Percentiles rank a stretch among this genome's conserved stretches.
phyloP scores from a whole-genome alignment of 2,113 vertebrate species.

The Ranitomeya variabilis region DNA sequence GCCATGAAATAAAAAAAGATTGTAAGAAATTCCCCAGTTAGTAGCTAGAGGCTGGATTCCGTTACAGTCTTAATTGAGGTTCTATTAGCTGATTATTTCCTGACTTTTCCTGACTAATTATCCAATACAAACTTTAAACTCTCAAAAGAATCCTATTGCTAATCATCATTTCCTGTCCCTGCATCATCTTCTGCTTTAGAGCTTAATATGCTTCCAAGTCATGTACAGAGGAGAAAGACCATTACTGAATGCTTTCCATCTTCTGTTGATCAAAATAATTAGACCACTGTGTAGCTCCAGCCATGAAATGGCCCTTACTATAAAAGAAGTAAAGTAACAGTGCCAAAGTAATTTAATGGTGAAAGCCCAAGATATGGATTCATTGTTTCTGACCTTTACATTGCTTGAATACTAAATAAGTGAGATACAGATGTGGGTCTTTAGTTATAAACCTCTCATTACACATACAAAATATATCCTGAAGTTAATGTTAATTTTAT shows the following conservation, averaged over 20 bases:
- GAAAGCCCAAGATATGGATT: conserved; percentile 33
- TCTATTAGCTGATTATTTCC: conserved; percentile 54
- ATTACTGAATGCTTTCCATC: conserved; percentile 53
- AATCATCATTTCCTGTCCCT: conserved; percentile 55
- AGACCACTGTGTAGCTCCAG: conserved; percentile 51
- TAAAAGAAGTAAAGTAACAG: conserved; percentile 46
- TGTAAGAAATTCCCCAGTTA: conserved; percentile 6
- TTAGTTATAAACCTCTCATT: not conserved
- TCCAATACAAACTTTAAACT: conserved; percentile 49
- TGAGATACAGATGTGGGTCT: conserved; percentile 12
- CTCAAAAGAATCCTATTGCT: conserved; percentile 39
- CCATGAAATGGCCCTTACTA: conserved; percentile 35
- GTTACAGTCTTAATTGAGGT: conserved; percentile 48
- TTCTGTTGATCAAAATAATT: conserved; percentile 53
- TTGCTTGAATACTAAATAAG: conserved; percentile 33
- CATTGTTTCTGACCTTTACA: conserved; percentile 42
- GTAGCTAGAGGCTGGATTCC: conserved; percentile 35
- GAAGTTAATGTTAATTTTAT: not conserved
- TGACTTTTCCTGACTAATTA: conserved; percentile 51
- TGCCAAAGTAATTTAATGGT: conserved; percentile 48
- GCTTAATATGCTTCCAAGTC: conserved; percentile 52
- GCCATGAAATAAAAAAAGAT: not conserved
- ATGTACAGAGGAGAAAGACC: conserved; percentile 39
- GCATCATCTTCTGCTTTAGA: conserved; percentile 52
- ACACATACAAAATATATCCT: not conserved